phyloP scores from a whole-genome alignment of 2,113 vertebrate species.

The Microtus oregoni region DNA sequence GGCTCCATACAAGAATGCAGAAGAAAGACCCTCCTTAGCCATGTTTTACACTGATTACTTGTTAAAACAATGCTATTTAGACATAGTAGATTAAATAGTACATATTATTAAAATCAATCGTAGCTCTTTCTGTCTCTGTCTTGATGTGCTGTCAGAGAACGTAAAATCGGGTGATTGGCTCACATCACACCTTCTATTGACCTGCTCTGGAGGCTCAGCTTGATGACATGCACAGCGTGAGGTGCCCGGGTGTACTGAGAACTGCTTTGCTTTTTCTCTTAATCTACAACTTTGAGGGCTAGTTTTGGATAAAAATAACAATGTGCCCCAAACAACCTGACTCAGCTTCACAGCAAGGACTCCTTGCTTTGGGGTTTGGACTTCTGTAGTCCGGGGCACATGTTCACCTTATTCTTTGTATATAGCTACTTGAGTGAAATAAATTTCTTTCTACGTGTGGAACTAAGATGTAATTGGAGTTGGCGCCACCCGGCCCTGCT shows the following conservation, averaged over 20 bases:
- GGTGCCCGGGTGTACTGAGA: background rate
- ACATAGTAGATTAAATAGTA: background rate
- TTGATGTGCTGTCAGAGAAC: background rate
- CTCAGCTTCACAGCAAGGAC: background rate
- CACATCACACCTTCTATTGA: background rate
- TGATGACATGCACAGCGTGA: background rate
- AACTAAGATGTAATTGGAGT: background rate
- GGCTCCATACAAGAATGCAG: background rate
- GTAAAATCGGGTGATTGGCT: background rate
- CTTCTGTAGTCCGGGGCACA: background rate
- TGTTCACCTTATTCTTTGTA: background rate
- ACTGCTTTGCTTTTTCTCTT: background rate
- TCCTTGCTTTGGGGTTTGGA: background rate
- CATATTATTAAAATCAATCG: conserved; percentile 31
- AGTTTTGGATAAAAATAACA: background rate
- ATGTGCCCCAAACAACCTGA: background rate
- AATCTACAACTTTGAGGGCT: background rate
- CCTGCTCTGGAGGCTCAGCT: background rate
- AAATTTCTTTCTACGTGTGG: background rate
- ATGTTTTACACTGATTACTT: background rate
- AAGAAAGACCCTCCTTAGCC: background rate
- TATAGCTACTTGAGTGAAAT: conserved; percentile 44
- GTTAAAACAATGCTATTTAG: conserved; percentile 40
- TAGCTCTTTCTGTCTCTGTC: background rate
- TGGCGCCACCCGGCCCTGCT: background rate